phyloP scores from a whole-genome alignment of 1,140 invertebrate genomes.

The Thaumetopoea pityocampa region DNA sequence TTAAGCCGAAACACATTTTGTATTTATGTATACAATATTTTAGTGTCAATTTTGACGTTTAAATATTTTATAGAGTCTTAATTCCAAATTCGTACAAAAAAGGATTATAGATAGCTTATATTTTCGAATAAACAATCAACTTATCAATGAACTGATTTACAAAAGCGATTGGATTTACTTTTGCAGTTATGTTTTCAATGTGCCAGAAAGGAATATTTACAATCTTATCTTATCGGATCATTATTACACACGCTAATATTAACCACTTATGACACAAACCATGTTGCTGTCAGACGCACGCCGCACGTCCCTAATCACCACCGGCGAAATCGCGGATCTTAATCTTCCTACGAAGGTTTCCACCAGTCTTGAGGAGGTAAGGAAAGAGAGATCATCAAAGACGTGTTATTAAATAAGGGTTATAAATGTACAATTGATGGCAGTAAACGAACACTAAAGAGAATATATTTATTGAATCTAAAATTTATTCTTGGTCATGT shows the following conservation, averaged over 20 bases:
- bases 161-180: neutral
- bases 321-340: slow-evolving; percentile 23
- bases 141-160: neutral
- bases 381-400: too few relatives aligned
- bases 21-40: too few relatives aligned
- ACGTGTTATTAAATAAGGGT: too few relatives aligned
- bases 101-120: too few relatives aligned
- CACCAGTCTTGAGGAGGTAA: slow-evolving; percentile 36
- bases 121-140: too few relatives aligned
- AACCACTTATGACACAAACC: slow-evolving; percentile 20
- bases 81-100: too few relatives aligned
- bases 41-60: too few relatives aligned
- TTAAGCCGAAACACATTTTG: too few relatives aligned
- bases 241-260: slow-evolving; percentile 17
- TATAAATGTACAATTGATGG: neutral
- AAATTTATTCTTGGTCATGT: too few relatives aligned
- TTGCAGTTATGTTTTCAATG: slow-evolving; percentile 19
- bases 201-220: slow-evolving; percentile 15
- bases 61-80: too few relatives aligned
- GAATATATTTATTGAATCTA: too few relatives aligned
- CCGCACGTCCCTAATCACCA: slow-evolving; percentile 41
- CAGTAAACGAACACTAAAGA: too few relatives aligned
- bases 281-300: slow-evolving; percentile 59
- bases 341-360: slow-evolving; percentile 5
- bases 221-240: slow-evolving; percentile 39